Evolutionary conservation across 2,113 vertebrate species (phyloP), one percentile per base, ranked within the genome.

Genomic region (Hippotragus niger): DNA sequence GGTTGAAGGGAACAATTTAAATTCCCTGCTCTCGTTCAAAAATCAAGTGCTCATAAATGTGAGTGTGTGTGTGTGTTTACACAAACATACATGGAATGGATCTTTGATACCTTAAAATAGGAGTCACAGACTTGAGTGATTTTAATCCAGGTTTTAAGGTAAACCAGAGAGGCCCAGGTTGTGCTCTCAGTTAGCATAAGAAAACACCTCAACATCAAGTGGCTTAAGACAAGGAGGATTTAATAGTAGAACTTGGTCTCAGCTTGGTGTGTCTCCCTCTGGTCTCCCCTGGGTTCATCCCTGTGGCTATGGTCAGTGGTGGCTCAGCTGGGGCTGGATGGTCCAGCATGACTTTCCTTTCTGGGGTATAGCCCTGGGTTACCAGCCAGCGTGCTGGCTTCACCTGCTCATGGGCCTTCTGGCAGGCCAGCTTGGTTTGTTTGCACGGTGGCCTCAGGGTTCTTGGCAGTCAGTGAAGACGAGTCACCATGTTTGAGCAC

Each of bases 1-100:
- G 52, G 19, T 15, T 13, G 14, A 36, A 92, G 33, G 33, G 50
- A 83, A 58, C 31, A 88, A n/a, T 62, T 90, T n/a, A 82, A n/a
- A 83, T 94, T 91, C 67, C 31, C 13, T 47, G 52, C 21, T 88
- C 36, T 96, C 85, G 31, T 52, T 90, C 74, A 91, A 91, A 95
- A 62, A 62, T 45, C 27, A 53, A 58, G 23, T 76, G n/a, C 3
- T n/a, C 76, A 16, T 60, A 14, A 27, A 5, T 93, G 33, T 88
- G 4, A 45, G 53, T 21, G 16, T 11, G 25, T 53, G 36, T 6
- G 9, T 55, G 50, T 27, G 27, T 40, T 45, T 45, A 55, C 52
- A 55, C n/a, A 23, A 82, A 43, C 1, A 5, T 27, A 10, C 33
- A 5, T 95, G 60, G 47, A 60, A 84, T 84, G 13, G n/a, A 25